Evolutionary conservation across 1,140 invertebrate genomes (phyloP), one percentile per base, ranked within the genome.

Genomic region (Galleria mellonella): DNA sequence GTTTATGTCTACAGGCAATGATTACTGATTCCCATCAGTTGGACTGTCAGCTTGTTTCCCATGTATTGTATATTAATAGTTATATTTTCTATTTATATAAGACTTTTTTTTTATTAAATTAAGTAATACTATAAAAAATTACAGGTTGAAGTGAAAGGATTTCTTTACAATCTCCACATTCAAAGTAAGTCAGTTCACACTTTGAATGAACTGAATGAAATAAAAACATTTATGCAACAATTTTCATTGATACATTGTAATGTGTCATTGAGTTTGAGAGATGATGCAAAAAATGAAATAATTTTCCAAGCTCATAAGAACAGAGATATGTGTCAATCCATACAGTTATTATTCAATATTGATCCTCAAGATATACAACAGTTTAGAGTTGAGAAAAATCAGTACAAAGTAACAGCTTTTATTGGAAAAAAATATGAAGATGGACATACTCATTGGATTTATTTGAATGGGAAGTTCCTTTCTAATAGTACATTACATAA

Each of bases 161-260:
- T 92, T 49, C 86, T 93, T 44, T 87, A 89, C 54, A 91, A 90
- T 62, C 62, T 88, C 9, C 89, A 90, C 13, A 91, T 92, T 14
- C 81, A 91, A 51, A 87, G 83, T 61, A 89, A 89, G 66, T 55
- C 63, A 8, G 72, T 90, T 9, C 88, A 90, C 52, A 53, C 67
- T 33, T 63, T 74, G 5, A 67, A 88, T 29, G 90, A 92, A 64
- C 42, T 92, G 2, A 88, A 91, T 61, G 81, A 83, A 42, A 87
- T 91, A 17, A 87, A 87, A 62, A 69, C 59, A 30, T 72, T 82
- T 30, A 49, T 93, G 15, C 87, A 91, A 74, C 78, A 81, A n/a
- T 62, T 92, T 43, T 83, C 88, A 23, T 58, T 93, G 47, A 84
- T 91, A 3, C 88, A 91, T 59, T 87, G 87, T 29, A 62, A 81